Percentiles rank a stretch among this genome's conserved stretches.
phyloP scores from a whole-genome alignment of 2,797 vertebrate species.

The Staurois parvus region DNA sequence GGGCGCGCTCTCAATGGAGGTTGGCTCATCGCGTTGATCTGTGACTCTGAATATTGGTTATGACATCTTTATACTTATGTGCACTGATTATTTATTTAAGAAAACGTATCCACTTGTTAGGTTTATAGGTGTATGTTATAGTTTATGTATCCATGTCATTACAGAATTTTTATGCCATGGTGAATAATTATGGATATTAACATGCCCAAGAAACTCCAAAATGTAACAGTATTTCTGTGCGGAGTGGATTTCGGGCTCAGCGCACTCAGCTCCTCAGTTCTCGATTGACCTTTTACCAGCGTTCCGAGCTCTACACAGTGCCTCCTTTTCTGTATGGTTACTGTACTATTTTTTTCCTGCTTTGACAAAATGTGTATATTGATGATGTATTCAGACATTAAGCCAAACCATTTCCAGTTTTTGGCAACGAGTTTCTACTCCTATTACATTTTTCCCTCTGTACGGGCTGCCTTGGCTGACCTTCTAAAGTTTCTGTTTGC shows the following conservation, averaged over 20 bases:
- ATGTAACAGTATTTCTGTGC: conserved; percentile 92
- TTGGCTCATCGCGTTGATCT: too few relatives aligned
- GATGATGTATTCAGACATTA: too few relatives aligned
- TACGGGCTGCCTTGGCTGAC: not conserved
- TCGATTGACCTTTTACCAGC: conserved; percentile 88
- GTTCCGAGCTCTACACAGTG: conserved; percentile 83
- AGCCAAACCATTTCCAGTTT: too few relatives aligned
- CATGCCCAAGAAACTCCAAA: conserved; percentile 83
- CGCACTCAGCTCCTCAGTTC: conserved; percentile 98
- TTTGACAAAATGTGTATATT: too few relatives aligned
- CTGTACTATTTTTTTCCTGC: conserved; percentile 25
- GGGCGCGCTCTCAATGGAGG: too few relatives aligned
- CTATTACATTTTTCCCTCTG: not conserved
- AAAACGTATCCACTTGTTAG: too few relatives aligned
- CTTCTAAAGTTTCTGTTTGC: not conserved
- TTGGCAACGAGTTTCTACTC: too few relatives aligned
- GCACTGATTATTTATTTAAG: too few relatives aligned
- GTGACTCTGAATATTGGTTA: too few relatives aligned
- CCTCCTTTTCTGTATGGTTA: conserved; percentile 96
- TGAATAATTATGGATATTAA: conserved; percentile 89
- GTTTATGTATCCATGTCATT: conserved; percentile 58
- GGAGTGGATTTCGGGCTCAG: conserved; percentile 95
- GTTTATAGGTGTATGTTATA: not conserved
- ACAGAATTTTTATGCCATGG: conserved; percentile 92
- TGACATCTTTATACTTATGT: too few relatives aligned